These are phyloP conservation scores for Sebastes diploproa DNA, from an alignment of 2,797 vertebrate species.

Conservation along the genomic window DNA sequence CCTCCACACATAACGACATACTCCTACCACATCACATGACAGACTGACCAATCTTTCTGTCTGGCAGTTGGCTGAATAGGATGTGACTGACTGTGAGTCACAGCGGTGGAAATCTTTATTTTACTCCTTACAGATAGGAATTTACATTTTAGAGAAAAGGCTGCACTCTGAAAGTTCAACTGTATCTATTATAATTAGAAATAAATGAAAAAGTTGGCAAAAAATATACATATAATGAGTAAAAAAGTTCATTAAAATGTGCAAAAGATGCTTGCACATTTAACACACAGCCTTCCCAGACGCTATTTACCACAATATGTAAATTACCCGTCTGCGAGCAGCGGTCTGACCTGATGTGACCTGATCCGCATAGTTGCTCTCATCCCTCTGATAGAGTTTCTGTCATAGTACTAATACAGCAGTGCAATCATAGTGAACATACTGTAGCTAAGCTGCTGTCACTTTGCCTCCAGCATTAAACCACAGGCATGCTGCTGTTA, in stretches of 20 bases:
- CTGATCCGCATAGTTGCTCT: conserved; percentile 1
- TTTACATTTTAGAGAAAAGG: background rate
- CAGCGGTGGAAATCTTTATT: background rate
- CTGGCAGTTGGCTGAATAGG: background rate
- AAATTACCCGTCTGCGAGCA: background rate
- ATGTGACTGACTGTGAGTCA: background rate
- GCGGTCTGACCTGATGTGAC: conserved; percentile 20
- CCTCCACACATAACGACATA: background rate
- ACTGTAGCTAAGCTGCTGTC: conserved; percentile 42
- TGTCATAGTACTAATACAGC: background rate
- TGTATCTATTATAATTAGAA: background rate
- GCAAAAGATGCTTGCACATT: too few species aligned
- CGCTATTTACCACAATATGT: background rate
- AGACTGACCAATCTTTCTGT: background rate
- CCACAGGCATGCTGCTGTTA: conserved; percentile 62
- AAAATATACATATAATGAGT: background rate
- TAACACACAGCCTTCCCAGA: background rate
- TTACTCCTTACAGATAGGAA: background rate
- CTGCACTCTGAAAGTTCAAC: background rate
- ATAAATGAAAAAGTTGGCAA: background rate
- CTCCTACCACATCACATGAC: conserved; percentile 7
- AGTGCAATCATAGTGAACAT: conserved; percentile 55
- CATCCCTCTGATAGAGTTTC: conserved; percentile 22
- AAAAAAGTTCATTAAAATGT: background rate
- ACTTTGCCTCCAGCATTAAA: conserved; percentile 34